Evolutionary conservation across 2,797 vertebrate genomes (phyloP).

Genomic region (Spinus pinus): DNA sequence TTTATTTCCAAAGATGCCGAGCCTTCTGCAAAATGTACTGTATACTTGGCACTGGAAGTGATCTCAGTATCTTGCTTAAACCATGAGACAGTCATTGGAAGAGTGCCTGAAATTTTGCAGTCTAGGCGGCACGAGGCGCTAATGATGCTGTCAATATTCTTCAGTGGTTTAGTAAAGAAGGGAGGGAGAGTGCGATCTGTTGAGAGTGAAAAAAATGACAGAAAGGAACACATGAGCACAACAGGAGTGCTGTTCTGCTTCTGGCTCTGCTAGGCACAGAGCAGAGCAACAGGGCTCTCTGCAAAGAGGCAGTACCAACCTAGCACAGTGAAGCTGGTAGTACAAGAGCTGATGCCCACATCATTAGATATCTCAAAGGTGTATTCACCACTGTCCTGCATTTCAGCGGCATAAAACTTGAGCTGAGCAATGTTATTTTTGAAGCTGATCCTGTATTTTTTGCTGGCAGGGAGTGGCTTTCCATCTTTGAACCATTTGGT

Average conservation of each 20-base stretch:
- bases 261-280: background rate
- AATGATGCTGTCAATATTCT: slow-evolving; percentile 88
- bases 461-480: slow-evolving; percentile 87
- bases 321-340: slow-evolving; percentile 89
- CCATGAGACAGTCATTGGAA: slow-evolving; percentile 93
- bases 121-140: slow-evolving; percentile 82
- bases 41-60: slow-evolving; percentile 80
- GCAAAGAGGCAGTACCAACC: slow-evolving; percentile 79
- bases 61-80: slow-evolving; percentile 92
- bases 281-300: background rate
- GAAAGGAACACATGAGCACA: slow-evolving; percentile 1
- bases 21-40: slow-evolving; percentile 86
- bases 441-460: slow-evolving; percentile 93
- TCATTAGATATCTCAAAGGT: slow-evolving; percentile 94
- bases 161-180: slow-evolving; percentile 90
- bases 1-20: slow-evolving; percentile 86
- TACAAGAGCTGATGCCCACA: slow-evolving; percentile 91
- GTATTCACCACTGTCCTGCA: slow-evolving; percentile 91
- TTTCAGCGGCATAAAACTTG: slow-evolving; percentile 91
- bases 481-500: slow-evolving; percentile 95
- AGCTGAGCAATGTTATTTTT: slow-evolving; percentile 90
- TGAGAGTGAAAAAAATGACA: slow-evolving; percentile 70
- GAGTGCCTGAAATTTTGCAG: slow-evolving; percentile 93
- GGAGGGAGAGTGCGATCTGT: slow-evolving; percentile 96
- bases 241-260: background rate